Base-by-base conservation (phyloP, 2,797 vertebrate species). In the Tamandua tetradactyla region DNA sequence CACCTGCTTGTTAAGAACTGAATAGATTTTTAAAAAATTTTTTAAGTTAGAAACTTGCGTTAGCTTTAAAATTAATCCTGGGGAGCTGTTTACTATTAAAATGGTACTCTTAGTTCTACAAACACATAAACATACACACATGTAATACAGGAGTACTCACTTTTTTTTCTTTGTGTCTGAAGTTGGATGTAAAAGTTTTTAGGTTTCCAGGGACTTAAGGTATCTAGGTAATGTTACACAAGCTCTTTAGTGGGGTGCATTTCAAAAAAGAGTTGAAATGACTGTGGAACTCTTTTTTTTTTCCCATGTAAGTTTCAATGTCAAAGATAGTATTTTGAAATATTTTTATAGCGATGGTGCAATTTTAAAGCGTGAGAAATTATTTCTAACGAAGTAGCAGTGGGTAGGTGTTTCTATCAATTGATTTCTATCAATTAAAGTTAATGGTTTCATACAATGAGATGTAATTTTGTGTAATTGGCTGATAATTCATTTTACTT, bases 401-500 rank as follows among this genome's bases (percentile, higher is more conserved):
- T 30, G 32, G 89, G 61, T 92, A 91, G 87, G 81, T 71, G 83
- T 87, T 80, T n/a, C n/a, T n/a, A n/a, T n/a, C n/a, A n/a, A n/a
- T n/a, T n/a, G 52, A 82, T 82, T 94, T 93, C n/a, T 18, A 61
- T 59, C 72, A 74, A 27, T 66, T 88, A 14, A 49, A 37, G 20
- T 95, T 88, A 76, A 47, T 40, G 69, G 1, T 64, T 89, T 84
- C 57, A 52, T 68, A 91, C 59, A 71, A 35, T 44, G 22, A 10
- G 4, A 2, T 59, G 7, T 76, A 69, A 95, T 92, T 89, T 83
- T 78, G 13, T 22, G 13, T 81, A 72, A 83, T 89, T 80, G 55
- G 49, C 89, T 88, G 30, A 42, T 68, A 91, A 93, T 88, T 96
- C 37, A 20, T 81, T 87, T 97, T 81, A 89, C 90, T 95, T 85